Base-by-base conservation (phyloP, 2,888 invertebrate species). In the Autographa gamma region DNA sequence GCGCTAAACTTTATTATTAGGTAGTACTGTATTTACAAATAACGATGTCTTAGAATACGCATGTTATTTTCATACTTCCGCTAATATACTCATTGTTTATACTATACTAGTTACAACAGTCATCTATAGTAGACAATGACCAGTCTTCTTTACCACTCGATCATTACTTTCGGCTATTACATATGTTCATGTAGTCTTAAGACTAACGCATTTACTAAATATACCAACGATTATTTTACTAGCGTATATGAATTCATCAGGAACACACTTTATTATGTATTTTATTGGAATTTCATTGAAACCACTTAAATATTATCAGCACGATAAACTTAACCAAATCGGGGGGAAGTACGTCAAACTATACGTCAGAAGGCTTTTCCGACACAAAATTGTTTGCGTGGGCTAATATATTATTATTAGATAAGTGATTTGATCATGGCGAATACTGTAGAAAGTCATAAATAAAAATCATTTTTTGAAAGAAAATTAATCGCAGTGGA, bases 251-350 rank as follows among this genome's bases (percentile, higher is more conserved):
- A n/a, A 38, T 18, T 13, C 2, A 16, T n/a, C 5, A n/a, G 48
- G 0, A 48, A 16, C 31, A 11, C 38, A 64, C 63, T 63, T 69
- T 61, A 71, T 73, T 54, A 31, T 32, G 18, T 7, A 9, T 70
- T 66, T 71, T 71, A 71, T 81, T 64, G 63, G 48, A 34, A 43
- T 65, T 77, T 73, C 63, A 79, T 81, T 69, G 63, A 61, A 71
- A 61, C 60, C 71, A 73, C 73, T 81, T 71, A 34, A 65, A 60
- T 34, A 54, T 64, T 79, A 81, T 81, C 81, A 62, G 56, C 1
- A 54, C 14, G 31, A 73, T 77, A 59, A 70, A 69, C 31, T 70
- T 52, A 63, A 31, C 32, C 2, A 58, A 52, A 71, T 66, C 71
- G 48, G 31, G 61, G 8, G 8, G 48, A 43, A 34, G 13, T 5